Evolutionary conservation across 1,140 invertebrate species (phyloP).

Genomic region (Anastrepha ludens): DNA sequence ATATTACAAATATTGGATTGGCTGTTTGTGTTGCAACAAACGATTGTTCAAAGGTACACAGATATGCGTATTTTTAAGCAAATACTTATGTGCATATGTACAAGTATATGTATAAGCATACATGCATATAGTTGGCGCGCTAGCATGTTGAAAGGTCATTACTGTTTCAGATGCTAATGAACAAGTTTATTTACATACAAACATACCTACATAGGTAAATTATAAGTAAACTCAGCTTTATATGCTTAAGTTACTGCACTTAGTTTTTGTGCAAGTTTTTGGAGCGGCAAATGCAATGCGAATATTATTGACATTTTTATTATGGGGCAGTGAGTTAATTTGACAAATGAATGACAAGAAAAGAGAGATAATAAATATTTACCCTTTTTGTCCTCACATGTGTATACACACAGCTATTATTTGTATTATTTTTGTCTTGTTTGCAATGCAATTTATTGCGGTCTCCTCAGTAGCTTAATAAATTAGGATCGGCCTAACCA

Average conservation of each 20-base stretch:
- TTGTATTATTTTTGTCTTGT: too few species aligned
- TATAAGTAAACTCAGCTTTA: background rate
- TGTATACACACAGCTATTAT: too few species aligned
- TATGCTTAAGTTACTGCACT: background rate
- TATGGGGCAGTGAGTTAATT: background rate
- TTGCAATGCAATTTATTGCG: too few species aligned
- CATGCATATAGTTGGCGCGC: background rate
- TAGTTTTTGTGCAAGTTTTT: background rate
- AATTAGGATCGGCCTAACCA: too few species aligned
- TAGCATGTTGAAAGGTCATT: background rate
- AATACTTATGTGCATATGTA: background rate
- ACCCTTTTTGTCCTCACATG: too few species aligned
- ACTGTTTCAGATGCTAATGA: conserved; percentile 4
- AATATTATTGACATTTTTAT: background rate
- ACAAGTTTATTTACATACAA: background rate
- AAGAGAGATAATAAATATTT: too few species aligned
- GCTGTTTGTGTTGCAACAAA: background rate
- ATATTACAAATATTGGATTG: background rate
- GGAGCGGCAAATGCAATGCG: background rate
- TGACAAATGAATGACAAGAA: background rate
- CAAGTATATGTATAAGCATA: background rate
- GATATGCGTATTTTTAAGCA: background rate
- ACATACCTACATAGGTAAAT: background rate
- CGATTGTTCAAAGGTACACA: background rate
- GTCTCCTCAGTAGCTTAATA: too few species aligned